phyloP scores from a whole-genome alignment of 2,797 vertebrate species.

The Margarornis squamiger region DNA sequence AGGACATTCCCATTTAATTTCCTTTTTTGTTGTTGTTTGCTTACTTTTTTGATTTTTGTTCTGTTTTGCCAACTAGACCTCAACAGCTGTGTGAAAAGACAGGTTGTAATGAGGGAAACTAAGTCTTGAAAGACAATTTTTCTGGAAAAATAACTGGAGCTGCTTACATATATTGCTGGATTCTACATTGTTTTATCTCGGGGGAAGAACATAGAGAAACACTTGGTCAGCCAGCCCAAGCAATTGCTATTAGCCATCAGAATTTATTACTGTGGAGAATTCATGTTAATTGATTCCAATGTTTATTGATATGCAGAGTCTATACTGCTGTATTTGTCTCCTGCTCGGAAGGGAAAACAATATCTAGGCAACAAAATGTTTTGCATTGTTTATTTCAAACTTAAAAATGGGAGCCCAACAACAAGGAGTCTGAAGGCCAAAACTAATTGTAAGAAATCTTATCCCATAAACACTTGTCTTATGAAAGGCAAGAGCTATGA shows the following conservation, averaged over 20 bases:
- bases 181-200: background rate
- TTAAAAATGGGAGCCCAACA: background rate
- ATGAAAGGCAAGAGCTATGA: background rate
- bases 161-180: background rate
- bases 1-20: background rate
- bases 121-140: background rate
- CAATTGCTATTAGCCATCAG: background rate
- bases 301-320: background rate
- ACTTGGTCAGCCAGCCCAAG: background rate
- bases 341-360: background rate
- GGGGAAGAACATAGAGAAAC: background rate
- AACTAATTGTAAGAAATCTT: background rate
- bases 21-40: background rate
- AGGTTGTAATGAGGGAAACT: background rate
- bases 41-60: background rate
- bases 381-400: background rate
- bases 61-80: background rate
- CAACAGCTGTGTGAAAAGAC: background rate
- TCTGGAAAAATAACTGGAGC: background rate
- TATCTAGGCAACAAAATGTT: conserved; percentile 39
- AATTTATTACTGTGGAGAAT: background rate
- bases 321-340: background rate
- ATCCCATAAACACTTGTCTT: background rate
- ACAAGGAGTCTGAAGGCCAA: background rate
- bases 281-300: background rate